Evolutionary conservation across 2,797 vertebrate species (phyloP), one percentile per base, ranked within the genome.

Genomic region (Botia almorhae): DNA sequence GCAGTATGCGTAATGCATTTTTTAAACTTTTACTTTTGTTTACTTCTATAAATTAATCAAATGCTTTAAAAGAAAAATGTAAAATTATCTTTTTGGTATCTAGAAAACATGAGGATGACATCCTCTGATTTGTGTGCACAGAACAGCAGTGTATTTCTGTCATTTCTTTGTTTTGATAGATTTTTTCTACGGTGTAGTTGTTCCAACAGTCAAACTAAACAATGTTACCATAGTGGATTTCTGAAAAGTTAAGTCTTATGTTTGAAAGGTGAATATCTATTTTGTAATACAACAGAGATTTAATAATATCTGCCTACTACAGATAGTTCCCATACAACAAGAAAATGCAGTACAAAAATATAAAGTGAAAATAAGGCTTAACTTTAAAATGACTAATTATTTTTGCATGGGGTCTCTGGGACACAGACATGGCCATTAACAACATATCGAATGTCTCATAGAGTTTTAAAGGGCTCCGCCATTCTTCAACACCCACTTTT

Each of bases 401-500:
- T 26, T 60, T 26, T 33, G 23, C 21, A 26, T 13, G 19, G 56
- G 21, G 19, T 58, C 56, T 58, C 56, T 58, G 11, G 19, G 56
- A 23, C 3, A 17, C 4, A 4, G 3, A 60, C 56, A 51, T n/a
- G 23, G 7, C 16, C 11, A 68, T 17, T 14, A 12, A 21, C 19
- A 56, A 55, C 26, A 67, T 14, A 60, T 69, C 2, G 16, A 63
- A 69, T 51, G 56, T 51, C 55, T 61, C 1, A 11, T 19, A 17
- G 23, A 60, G 61, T 39, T 78, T 21, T 69, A 39, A 63, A 70
- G 26, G 43, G 26, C 67, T 53, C n/a, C 23, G 60, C 14, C 43
- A 14, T 51, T 78, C 46, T n/a, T 39, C 50, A n/a, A 70, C 67
- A 78, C 8, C 33, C 16, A 61, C 43, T 69, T 61, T 78, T 60